Conservation (phyloP, 2,113 vertebrate genomes). For the Tenebrosternarchus preto region DNA sequence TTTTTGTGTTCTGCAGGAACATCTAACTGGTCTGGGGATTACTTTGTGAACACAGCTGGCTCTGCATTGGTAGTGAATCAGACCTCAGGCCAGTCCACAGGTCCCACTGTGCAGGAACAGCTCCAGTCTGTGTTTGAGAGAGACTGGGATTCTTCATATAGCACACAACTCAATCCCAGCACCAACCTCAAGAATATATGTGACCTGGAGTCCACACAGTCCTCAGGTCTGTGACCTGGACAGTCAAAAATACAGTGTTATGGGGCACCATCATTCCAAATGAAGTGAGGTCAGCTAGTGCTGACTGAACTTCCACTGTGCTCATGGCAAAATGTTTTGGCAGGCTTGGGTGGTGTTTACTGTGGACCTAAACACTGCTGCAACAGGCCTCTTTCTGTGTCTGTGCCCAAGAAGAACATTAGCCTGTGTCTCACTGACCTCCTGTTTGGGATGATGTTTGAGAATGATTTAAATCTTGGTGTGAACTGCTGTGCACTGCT, state of each 20-base stretch:
- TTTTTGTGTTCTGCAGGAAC: conserved; percentile 73
- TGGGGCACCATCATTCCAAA: no score
- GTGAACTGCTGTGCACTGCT: background rate
- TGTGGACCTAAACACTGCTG: background rate
- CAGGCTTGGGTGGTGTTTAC: background rate
- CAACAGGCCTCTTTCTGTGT: background rate
- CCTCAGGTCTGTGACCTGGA: no score
- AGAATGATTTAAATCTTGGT: background rate
- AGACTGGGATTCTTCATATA: conserved; percentile 86
- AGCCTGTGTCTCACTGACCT: background rate
- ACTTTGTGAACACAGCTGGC: conserved; percentile 82
- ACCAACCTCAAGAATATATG: conserved; percentile 51
- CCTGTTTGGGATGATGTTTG: background rate
- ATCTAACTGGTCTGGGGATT: conserved; percentile 91
- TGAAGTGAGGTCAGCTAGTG: no score
- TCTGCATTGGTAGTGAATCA: conserved; percentile 82
- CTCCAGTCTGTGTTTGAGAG: conserved; percentile 79
- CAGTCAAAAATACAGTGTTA: no score
- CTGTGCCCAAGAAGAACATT: no score
- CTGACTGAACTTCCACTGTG: no score
- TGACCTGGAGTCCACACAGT: background rate
- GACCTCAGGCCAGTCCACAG: conserved; percentile 42
- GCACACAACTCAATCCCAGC: conserved; percentile 64
- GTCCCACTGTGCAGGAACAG: conserved; percentile 71
- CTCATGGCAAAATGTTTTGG: no score